Base-by-base conservation (phyloP, 2,888 invertebrate species). In the Nomada ruficornis region DNA sequence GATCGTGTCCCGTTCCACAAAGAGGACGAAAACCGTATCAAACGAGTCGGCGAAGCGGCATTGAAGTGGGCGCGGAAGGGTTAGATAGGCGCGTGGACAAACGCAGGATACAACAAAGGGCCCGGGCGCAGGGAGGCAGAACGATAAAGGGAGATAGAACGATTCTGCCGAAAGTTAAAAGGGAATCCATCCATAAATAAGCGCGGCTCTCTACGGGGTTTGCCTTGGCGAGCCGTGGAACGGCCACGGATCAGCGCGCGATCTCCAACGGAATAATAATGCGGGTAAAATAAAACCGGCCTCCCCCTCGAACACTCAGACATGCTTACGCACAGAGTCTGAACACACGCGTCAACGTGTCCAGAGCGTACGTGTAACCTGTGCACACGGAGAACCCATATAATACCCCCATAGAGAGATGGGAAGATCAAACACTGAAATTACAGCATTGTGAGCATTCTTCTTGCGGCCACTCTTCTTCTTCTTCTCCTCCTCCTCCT, bases 201-300 rank as follows among this genome's bases (percentile, higher is more conserved):
- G 91, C 89, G 88, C 83, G 83, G 52, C 82, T 83, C 82, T 77
- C 73, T 72, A 82, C 87, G 89, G 86, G 89, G 90, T 89, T 90
- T 86, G 89, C 90, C 89, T 90, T 88, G 88, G 87, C 86, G 77
- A 85, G 85, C 64, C 81, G 78, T 80, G 83, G 75, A 82, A 80
- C 80, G 86, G 78, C 80, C 86, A 90, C 91, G 91, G 91, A 93
- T 93, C 93, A 88, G 91, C 89, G 92, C 90, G 93, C 93, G 89
- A 93, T 93, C 93, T 93, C 90, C 92, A 93, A 93, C 93, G 90
- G 93, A 93, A 93, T 93, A 93, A 93, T 93, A 93, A 93, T 93
- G 93, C 92, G 92, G 91, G 91, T 92, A 90, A 92, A 93, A 93
- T 93, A 93, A 93, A 93, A 93, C 92, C 89, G 80, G 84, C 88